Conservation (phyloP, 2,797 vertebrate genomes). For the Selene dorsalis region DNA sequence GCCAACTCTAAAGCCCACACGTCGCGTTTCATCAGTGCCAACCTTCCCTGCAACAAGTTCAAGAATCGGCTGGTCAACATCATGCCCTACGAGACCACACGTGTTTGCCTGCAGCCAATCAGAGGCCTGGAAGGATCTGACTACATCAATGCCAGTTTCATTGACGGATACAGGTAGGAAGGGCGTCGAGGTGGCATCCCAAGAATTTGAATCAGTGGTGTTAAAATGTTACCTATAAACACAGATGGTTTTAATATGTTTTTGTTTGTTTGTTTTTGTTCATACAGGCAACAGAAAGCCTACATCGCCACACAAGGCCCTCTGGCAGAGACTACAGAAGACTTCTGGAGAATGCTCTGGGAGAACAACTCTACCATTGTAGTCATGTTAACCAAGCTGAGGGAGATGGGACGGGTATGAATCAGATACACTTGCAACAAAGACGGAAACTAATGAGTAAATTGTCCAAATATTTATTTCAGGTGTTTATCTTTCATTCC, state of each 20-base stretch:
- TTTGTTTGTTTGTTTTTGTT: neutral
- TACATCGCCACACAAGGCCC: conserved; percentile 98
- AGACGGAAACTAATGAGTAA: neutral
- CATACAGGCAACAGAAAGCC: conserved; percentile 93
- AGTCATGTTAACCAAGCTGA: conserved; percentile 96
- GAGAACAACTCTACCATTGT: conserved; percentile 99
- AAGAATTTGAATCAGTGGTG: neutral
- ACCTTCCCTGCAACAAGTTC: conserved; percentile 99
- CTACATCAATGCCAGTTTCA: conserved; percentile 97
- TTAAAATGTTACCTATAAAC: neutral
- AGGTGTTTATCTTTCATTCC: neutral
- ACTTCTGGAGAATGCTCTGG: conserved; percentile 99
- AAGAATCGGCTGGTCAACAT: conserved; percentile 99
- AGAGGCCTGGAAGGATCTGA: conserved; percentile 96
- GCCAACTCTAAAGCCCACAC: conserved; percentile 99
- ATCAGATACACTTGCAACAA: neutral
- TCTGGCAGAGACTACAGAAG: conserved; percentile 95
- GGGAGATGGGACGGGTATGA: conserved; percentile 96
- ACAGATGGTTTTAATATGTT: neutral
- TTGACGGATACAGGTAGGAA: conserved; percentile 94
- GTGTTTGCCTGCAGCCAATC: conserved; percentile 98
- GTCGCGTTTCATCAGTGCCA: conserved; percentile 98
- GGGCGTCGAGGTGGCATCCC: neutral
- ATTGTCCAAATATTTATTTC: neutral
- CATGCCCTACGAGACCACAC: conserved; percentile 98